phyloP scores from a whole-genome alignment of 2,113 vertebrate species.

The Siniperca knerii region DNA sequence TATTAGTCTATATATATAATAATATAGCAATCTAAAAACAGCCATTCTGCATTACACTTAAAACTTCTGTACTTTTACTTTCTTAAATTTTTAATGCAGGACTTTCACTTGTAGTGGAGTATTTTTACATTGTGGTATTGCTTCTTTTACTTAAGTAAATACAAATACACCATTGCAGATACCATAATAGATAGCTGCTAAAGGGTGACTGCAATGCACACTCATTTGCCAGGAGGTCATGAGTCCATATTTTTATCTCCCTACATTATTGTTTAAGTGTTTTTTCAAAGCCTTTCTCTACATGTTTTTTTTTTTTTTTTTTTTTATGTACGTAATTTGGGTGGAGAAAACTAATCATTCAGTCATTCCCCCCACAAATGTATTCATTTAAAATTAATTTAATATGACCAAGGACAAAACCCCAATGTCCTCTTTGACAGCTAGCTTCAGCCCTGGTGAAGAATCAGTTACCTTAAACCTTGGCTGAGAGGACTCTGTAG shows the following conservation, averaged over 20 bases:
- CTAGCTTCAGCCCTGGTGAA: constrained; percentile 3
- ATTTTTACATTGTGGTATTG: background rate
- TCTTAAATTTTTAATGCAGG: background rate
- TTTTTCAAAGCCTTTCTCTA: background rate
- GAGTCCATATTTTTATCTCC: background rate
- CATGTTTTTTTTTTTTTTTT: background rate
- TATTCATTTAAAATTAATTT: background rate
- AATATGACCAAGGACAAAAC: background rate
- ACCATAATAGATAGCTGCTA: background rate
- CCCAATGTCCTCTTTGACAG: constrained; percentile 7
- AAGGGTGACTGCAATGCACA: background rate
- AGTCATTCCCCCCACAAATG: background rate
- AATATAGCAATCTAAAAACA: no score
- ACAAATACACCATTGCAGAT: background rate
- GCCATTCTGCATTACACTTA: no score
- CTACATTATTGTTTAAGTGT: background rate
- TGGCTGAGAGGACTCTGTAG: constrained; percentile 19
- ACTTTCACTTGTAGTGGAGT: background rate
- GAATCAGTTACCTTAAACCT: constrained; percentile 34
- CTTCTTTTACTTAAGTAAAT: no score
- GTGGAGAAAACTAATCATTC: background rate
- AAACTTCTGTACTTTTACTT: background rate
- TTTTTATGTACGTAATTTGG: background rate
- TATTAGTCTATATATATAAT: background rate
- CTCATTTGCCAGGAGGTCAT: background rate